phyloP scores from a whole-genome alignment of 1,140 invertebrate species.

The Rhizoglyphus robini region DNA sequence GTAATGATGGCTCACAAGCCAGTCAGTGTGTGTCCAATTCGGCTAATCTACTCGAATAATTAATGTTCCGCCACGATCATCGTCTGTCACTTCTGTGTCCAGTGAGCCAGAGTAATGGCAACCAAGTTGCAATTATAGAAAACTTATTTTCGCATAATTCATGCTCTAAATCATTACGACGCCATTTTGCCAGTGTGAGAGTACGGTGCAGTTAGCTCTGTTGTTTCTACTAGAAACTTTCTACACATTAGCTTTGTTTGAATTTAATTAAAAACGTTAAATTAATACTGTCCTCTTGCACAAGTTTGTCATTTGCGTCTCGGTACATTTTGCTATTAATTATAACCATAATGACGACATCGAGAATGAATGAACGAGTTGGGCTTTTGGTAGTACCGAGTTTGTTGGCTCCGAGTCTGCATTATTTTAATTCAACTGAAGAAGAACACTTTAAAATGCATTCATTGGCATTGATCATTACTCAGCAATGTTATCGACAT shows the following conservation, averaged over 20 bases:
- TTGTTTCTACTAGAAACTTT: too few species aligned
- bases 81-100: too few species aligned
- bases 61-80: too few species aligned
- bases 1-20: too few species aligned
- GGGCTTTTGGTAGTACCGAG: background rate
- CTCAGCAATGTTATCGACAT: background rate
- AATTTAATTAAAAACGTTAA: background rate
- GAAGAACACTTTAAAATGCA: background rate
- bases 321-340: background rate
- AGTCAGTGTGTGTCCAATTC: too few species aligned
- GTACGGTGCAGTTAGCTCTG: background rate
- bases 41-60: too few species aligned
- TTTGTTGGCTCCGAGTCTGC: too few species aligned
- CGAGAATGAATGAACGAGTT: background rate
- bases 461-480: too few species aligned
- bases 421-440: slow-evolving; percentile 1
- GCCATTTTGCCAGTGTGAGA: too few species aligned
- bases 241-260: background rate
- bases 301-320: background rate
- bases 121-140: too few species aligned
- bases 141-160: background rate
- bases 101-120: too few species aligned
- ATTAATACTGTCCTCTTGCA: background rate
- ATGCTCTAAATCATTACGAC: too few species aligned
- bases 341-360: slow-evolving; percentile 7